Percentiles rank a stretch among this genome's conserved stretches.
These are phyloP conservation scores for Cyprinodon variegatus DNA, from an alignment of 2,113 vertebrate genomes.

Conservation along the genomic window DNA sequence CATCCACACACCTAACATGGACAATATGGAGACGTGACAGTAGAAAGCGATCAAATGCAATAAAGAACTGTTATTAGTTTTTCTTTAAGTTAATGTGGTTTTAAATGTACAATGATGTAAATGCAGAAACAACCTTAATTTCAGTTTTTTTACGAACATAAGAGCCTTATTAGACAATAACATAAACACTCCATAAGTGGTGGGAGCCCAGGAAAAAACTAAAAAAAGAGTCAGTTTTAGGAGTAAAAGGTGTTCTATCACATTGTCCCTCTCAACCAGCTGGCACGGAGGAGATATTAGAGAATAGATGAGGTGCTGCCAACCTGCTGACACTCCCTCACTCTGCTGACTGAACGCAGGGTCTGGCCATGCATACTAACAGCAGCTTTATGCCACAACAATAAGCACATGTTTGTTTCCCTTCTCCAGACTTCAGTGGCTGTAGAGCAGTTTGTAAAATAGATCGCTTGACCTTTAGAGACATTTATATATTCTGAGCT, in stretches of 20 bases:
- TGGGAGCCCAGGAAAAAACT: neutral
- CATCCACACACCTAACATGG: too few relatives aligned
- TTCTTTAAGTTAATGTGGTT: neutral
- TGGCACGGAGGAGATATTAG: conserved; percentile 50
- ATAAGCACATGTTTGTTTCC: conserved; percentile 18
- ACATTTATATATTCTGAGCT: neutral
- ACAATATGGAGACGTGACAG: too few relatives aligned
- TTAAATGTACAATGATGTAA: neutral
- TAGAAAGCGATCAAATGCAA: too few relatives aligned
- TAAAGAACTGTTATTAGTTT: too few relatives aligned
- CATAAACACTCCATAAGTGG: conserved; percentile 17
- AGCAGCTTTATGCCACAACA: neutral
- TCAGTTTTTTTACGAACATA: neutral
- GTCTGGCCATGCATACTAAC: conserved; percentile 20
- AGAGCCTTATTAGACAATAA: neutral
- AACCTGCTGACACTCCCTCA: conserved; percentile 21
- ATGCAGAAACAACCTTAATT: neutral
- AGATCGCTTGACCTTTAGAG: neutral
- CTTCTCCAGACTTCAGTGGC: neutral
- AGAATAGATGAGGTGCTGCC: conserved; percentile 41
- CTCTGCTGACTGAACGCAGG: conserved; percentile 14
- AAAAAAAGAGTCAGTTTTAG: neutral
- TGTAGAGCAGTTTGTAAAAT: neutral
- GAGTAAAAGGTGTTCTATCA: conserved; percentile 38
- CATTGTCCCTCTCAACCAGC: conserved; percentile 39